Evolutionary conservation across 2,888 invertebrate genomes (phyloP), one percentile per base, ranked within the genome.

Genomic region (Cordilura impudica): DNA sequence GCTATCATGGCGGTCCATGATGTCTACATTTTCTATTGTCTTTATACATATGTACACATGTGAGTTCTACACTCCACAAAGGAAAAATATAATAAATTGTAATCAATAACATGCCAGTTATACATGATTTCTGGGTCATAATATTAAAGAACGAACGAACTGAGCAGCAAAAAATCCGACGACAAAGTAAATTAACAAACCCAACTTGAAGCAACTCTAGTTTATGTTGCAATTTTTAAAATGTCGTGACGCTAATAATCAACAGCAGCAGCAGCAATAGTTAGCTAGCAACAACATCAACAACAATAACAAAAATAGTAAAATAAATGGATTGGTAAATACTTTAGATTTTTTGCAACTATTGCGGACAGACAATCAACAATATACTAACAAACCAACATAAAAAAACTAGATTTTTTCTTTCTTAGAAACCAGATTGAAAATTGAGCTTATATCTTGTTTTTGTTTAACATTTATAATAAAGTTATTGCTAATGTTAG

Each of bases 81-180:
- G 1, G 35, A 12, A 35, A 35, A 35, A 35, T 26, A 26, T 26
- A 26, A 5, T 5, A 79, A 74, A 79, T 79, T 69, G 79, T 75
- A 79, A 79, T 79, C 79, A 75, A 79, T 79, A 79, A 75, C 75
- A 72, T 67, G 79, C 71, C 18, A 71, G 75, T 69, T 79, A 71
- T 75, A 79, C 79, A 71, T 75, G 75, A 75, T 79, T 79, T 79
- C 79, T 79, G 75, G 75, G 79, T 79, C 79, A 79, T 49, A 71
- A 47, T 49, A 72, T 54, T 60, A 60, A 54, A 79, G 71, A 66
- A 71, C 61, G 35, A 56, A 66, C 60, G 51, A 60, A 75, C 54
- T 31, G 35, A 49, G 35, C 21, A 35, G 35, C 66, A 67, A 75
- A 54, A 43, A 43, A 31, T 71, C 61, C 43, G 61, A 66, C 61